Evolutionary conservation across 2,113 vertebrate species (phyloP), one percentile per base, ranked within the genome.

Genomic region (Phycodurus eques): DNA sequence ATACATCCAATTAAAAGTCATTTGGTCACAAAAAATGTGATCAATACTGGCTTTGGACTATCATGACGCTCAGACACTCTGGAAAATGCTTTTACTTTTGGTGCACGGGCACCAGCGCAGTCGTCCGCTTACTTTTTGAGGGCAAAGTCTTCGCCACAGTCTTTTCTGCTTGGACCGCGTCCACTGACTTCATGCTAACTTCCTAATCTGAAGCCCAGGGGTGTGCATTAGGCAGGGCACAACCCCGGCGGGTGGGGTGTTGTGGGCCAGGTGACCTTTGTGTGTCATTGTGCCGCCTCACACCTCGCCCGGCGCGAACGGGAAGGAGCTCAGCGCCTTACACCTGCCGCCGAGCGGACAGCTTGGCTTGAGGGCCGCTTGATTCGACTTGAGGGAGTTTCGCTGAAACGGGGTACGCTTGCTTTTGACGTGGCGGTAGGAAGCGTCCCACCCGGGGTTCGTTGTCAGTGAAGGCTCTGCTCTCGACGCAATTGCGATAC

Each of bases 241-340:
- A 85, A 82, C 86, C 89, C 88, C 82, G 75, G 88, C 79, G 68
- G 84, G 87, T 72, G 85, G 84, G 76, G 75, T 27, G 54, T 81
- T 77, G 84, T 81, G 83, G 87, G 87, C 82, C 82, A 82, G 84
- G 80, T 85, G 88, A 92, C 92, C 90, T 91, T 90, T 90, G 86
- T 88, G 82, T 89, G 86, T 90, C 90, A 89, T 90, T 88, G 88
- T 85, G 87, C 85, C 81, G 80, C 78, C 88, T 90, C 85, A 85
- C 88, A 90, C 90, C 88, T 90, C 88, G 74, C 87, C 88, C 82
- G 72, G 89, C 83, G 89, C 85, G 85, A 80, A 71, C 66, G 76
- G 76, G 83, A 90, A 85, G 85, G 71, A 86, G 87, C 85, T 86
- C 77, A 82, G 83, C 68, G 73, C 61, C 83, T 82, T 80, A 80